phyloP scores from a whole-genome alignment of 2,113 vertebrate genomes.

The Gymnarchus niloticus region DNA sequence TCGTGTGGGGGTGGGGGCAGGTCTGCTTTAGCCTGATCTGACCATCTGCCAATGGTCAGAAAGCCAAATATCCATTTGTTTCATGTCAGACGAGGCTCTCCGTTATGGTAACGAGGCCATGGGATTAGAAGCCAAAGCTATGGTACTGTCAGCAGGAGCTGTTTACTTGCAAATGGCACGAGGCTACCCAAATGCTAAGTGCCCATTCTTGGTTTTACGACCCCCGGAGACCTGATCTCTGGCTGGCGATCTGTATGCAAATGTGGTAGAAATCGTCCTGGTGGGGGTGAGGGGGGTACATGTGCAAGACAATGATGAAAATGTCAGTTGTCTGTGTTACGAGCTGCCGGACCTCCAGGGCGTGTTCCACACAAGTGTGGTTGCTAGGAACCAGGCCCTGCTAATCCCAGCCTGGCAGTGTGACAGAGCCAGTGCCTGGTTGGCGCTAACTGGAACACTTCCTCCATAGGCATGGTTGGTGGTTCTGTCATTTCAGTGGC shows the following conservation, averaged over 20 bases:
- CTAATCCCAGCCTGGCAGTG: neutral
- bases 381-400: neutral
- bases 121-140: neutral
- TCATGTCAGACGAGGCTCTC: neutral
- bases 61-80: neutral
- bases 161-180: neutral
- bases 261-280: neutral
- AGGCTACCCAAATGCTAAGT: conserved; percentile 7
- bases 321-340: neutral
- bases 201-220: conserved; percentile 3
- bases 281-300: neutral
- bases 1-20: neutral
- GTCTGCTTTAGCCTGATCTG: neutral
- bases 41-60: neutral
- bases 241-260: neutral
- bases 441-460: neutral
- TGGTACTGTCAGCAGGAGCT: neutral
- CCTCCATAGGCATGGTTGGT: neutral
- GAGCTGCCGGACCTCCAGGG: neutral
- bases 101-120: neutral
- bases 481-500: neutral
- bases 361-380: neutral
- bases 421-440: neutral
- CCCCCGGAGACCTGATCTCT: neutral
- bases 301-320: neutral